These are phyloP conservation scores for Helicoverpa assulta DNA, from an alignment of 2,888 invertebrate genomes.

Conservation along the genomic window DNA sequence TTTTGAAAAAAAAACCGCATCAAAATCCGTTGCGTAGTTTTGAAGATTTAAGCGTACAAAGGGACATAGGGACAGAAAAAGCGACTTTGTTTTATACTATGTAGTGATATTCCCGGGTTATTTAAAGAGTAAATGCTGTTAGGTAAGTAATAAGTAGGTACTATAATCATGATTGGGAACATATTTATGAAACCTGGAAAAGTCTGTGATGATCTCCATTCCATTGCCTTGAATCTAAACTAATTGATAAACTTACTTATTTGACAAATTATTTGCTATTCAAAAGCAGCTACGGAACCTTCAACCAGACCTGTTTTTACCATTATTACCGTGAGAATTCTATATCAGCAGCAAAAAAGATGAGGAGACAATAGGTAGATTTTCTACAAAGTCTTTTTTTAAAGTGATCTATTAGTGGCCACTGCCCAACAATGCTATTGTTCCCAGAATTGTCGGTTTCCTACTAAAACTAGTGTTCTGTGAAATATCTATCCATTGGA, in stretches of 20 bases:
- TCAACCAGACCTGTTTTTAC: background rate
- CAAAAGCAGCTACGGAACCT: background rate
- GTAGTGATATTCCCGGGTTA: background rate
- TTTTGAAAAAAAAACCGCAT: too few relatives aligned
- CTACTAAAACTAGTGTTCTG: conserved; percentile 35
- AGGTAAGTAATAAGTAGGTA: too few relatives aligned
- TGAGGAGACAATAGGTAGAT: conserved; percentile 9
- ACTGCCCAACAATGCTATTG: conserved; percentile 22
- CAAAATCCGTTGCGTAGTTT: too few relatives aligned
- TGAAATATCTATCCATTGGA: conserved; percentile 33
- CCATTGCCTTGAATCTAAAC: too few relatives aligned
- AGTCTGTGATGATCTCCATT: too few relatives aligned
- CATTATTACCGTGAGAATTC: conserved; percentile 4
- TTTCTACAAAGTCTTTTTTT: conserved; percentile 18
- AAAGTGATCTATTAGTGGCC: conserved; percentile 6
- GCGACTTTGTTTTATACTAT: too few relatives aligned
- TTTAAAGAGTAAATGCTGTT: too few relatives aligned
- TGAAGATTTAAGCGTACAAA: too few relatives aligned
- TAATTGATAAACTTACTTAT: too few relatives aligned
- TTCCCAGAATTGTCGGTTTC: conserved; percentile 43
- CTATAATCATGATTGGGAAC: too few relatives aligned
- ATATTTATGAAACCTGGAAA: too few relatives aligned
- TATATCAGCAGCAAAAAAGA: background rate
- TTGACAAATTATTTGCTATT: background rate
- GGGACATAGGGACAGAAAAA: too few relatives aligned